Conservation (phyloP, 2,797 vertebrate species). For the Galago senegalensis region DNA sequence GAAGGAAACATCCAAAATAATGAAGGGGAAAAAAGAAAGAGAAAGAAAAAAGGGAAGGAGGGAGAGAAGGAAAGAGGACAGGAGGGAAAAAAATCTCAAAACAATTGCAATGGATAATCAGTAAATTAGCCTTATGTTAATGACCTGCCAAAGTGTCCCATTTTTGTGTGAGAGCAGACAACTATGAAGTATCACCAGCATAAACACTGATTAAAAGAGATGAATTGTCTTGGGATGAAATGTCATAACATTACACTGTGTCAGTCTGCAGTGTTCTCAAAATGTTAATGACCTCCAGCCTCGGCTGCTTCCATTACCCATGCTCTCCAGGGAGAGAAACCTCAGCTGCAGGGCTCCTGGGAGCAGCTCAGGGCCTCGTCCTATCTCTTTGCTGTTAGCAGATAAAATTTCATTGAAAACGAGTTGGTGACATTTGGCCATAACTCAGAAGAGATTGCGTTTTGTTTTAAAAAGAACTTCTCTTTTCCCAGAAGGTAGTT, state of each 20-base stretch:
- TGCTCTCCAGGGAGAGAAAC: slow-evolving; percentile 45
- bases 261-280: slow-evolving; percentile 78
- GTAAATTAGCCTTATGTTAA: slow-evolving; percentile 69
- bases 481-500: slow-evolving; percentile 56
- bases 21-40: neutral
- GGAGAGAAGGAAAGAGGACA: neutral
- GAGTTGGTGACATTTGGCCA: slow-evolving; percentile 75
- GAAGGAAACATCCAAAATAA: slow-evolving; percentile 42
- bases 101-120: slow-evolving; percentile 6
- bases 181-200: slow-evolving; percentile 71
- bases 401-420: slow-evolving; percentile 75
- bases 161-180: slow-evolving; percentile 79
- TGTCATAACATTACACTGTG: slow-evolving; percentile 78
- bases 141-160: slow-evolving; percentile 13
- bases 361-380: neutral
- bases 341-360: neutral
- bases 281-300: slow-evolving; percentile 78
- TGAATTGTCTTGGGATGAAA: slow-evolving; percentile 80
- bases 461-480: slow-evolving; percentile 9
- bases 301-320: slow-evolving; percentile 28
- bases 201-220: slow-evolving; percentile 84
- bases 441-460: slow-evolving; percentile 71
- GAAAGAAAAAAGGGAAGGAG: accelerated
- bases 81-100: neutral
- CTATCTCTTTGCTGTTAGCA: neutral